Percentiles rank a stretch among this genome's conserved stretches.
Evolutionary conservation across 53 echinoderm and acorn worm genomes (phyloP).

Genomic region (Echinarachnius parma): DNA sequence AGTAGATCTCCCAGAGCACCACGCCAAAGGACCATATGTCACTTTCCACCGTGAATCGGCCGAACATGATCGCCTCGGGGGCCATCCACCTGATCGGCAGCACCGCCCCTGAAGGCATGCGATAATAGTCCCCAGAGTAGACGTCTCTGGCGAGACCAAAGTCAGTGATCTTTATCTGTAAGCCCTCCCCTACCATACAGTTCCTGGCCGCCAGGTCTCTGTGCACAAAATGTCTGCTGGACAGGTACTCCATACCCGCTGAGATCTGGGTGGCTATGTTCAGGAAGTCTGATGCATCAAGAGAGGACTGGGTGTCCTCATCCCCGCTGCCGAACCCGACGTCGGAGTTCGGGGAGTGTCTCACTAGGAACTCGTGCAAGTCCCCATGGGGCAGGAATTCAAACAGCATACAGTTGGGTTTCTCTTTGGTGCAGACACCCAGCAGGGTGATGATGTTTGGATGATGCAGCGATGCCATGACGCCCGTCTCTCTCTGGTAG

Average conservation of each 20-base stretch:
- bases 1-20: conserved; percentile 96
- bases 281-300: conserved; percentile 92
- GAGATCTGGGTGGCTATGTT: conserved; percentile 85
- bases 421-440: conserved; percentile 71
- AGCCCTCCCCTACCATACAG: conserved; percentile 95
- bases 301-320: conserved; percentile 87
- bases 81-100: conserved; percentile 98
- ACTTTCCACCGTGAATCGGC: conserved; percentile 91
- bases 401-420: conserved; percentile 91
- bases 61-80: conserved; percentile 93
- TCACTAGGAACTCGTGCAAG: conserved; percentile 88
- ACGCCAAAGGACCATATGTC: conserved; percentile 99
- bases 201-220: conserved; percentile 93
- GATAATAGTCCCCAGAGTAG: conserved; percentile 93
- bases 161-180: conserved; percentile 95
- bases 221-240: conserved; percentile 89
- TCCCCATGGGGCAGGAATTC: conserved; percentile 96
- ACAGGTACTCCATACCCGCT: conserved; percentile 97
- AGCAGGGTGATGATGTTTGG: conserved; percentile 93
- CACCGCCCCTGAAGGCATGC: conserved; percentile 84
- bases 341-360: conserved; percentile 97
- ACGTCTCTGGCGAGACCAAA: conserved; percentile 97
- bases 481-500: conserved; percentile 80
- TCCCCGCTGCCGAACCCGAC: conserved; percentile 93
- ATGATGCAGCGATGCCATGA: conserved; percentile 82